These are phyloP conservation scores for Maniola jurtina DNA, from an alignment of 1,140 invertebrate species.

Conservation along the genomic window DNA sequence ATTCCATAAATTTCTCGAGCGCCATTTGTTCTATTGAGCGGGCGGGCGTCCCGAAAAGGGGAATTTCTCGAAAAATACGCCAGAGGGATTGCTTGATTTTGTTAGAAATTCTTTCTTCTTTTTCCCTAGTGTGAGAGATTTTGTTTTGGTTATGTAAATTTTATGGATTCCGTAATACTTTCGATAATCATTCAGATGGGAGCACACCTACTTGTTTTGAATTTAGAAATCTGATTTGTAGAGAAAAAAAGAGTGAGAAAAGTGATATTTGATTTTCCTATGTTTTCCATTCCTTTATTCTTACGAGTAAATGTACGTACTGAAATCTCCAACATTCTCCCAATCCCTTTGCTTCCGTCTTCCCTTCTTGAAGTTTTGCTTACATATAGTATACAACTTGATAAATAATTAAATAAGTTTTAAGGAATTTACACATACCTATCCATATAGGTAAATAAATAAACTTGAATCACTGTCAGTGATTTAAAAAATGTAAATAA, in stretches of 20 bases:
- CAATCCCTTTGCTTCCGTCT: too few relatives aligned
- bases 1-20: slow-evolving; percentile 64
- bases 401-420: too few relatives aligned
- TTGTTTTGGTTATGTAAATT: slow-evolving; percentile 30
- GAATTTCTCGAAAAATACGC: slow-evolving; percentile 52
- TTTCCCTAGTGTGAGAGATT: slow-evolving; percentile 24
- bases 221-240: neutral
- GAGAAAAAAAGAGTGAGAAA: neutral
- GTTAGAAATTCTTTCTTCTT: slow-evolving; percentile 33
- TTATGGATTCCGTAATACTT: slow-evolving; percentile 31
- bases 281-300: too few relatives aligned
- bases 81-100: slow-evolving; percentile 40
- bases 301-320: too few relatives aligned
- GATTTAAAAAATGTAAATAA: too few relatives aligned
- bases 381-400: too few relatives aligned
- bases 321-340: too few relatives aligned
- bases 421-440: too few relatives aligned
- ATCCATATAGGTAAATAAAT: too few relatives aligned
- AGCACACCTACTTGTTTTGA: neutral
- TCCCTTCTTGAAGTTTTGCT: too few relatives aligned
- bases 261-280: neutral
- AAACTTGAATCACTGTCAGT: too few relatives aligned
- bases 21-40: slow-evolving; percentile 66
- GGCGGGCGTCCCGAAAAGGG: slow-evolving; percentile 38
- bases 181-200: neutral